Base-by-base conservation (phyloP, 2,797 vertebrate species). In the Amniataba percoides region DNA sequence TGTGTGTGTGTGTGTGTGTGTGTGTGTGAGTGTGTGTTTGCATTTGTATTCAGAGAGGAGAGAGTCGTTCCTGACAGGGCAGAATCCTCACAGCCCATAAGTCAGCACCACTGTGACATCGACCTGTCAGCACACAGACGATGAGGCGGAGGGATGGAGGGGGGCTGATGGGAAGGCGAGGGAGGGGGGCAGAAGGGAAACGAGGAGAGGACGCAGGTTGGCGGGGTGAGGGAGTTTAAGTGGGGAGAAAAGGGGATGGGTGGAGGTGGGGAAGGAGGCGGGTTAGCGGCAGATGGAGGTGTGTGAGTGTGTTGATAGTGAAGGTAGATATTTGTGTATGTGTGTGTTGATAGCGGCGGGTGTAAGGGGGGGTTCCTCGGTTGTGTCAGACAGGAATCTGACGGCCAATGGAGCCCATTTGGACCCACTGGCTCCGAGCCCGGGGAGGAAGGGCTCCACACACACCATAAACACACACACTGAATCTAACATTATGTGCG, bases 61-160 rank as follows among this genome's bases (percentile, higher is more conserved):
- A 94, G 95, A 95, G 92, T 95, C 94, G 89, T 95, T 87, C 77
- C 81, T 92, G 93, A 93, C 95, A 96, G 95, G 91, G 90, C 91
- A 94, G 93, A 94, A 93, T 94, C 94, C 95, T 97, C 96, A 92
- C 97, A 97, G 97, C 95, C 95, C 95, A 97, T 97, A 96, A 96
- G 93, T 98, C 97, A 96, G 94, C 94, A 78, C 92, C 94, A 92
- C 86, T 91, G 84, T 95, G 95, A 96, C 96, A 96, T 34, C 23
- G 78, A 95, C 91, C 92, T 97, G 96, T 96, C 96, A 96, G 93
- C 91, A 92, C 92, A 69, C 94, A 95, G 95, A 96, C 94, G 91
- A 91, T 93, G 90, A 92, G 94, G 96, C 86, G 93, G 94, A 95
- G 93, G 66, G 82, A 84, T 74, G 83, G 27, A 31, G 76, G 71